Base-by-base conservation (phyloP, 2,888 invertebrate genomes). In the Chrysolina oricalcia region DNA sequence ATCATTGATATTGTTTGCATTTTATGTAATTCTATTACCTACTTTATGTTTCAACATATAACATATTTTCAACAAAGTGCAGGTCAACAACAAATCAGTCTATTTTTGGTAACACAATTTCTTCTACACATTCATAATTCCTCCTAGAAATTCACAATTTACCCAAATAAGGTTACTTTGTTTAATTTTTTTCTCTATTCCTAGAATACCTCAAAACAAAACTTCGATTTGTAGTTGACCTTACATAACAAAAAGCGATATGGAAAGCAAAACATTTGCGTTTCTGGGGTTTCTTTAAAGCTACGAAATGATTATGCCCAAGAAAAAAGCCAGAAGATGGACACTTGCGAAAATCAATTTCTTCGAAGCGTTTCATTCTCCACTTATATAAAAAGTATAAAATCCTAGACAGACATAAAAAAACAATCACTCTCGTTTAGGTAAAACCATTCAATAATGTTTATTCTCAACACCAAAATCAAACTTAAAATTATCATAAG, bases 221-320 rank as follows among this genome's bases (percentile, higher is more conserved):
- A 15, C 10, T 8, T 23, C 19, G 17, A 67, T 35, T 48, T 63
- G 41, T 23, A 21, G 48, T 64, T 21, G 35, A 27, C 41, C 35
- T n/a, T 17, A 48, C 10, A 74, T 78, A 75, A 77, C 77, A 80
- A 80, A 72, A 75, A 80, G 78, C 76, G 53, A 40, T 53, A 69
- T 46, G 67, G 71, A 76, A 77, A 59, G 77, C 73, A 73, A 76
- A 27, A 76, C 48, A 73, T 72, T 67, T 79, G 76, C 78, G 72
- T 77, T 77, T 73, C 79, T 77, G 82, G 81, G 82, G 81, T 81
- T 75, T 74, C 63, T 66, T 80, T 80, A 70, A 80, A 76, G 75
- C 76, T 76, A 59, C 69, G 59, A 73, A 73, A 65, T 46, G 69
- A 48, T 21, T 41, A 23, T 65, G 70, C 53, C 66, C 73, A 48